Conservation (phyloP, 2,797 vertebrate species). For the Thamnophis elegans region DNA sequence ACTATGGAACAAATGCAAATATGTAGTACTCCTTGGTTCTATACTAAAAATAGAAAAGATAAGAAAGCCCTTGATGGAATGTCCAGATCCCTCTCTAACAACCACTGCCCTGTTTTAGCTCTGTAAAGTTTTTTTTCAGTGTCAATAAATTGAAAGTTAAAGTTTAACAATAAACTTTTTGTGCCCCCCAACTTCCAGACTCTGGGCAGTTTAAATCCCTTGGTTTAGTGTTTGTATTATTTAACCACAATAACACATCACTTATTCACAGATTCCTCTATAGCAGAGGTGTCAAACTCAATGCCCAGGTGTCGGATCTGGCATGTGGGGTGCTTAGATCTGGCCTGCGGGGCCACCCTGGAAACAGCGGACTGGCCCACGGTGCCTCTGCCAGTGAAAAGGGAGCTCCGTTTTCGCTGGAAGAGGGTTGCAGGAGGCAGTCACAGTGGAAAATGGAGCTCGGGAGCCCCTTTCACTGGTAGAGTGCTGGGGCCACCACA, state of each 20-base stretch:
- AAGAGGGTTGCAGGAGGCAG: too few relatives aligned
- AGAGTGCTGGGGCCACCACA: too few relatives aligned
- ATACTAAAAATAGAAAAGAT: constrained; percentile 9
- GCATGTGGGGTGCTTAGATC: too few relatives aligned
- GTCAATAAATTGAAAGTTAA: neutral
- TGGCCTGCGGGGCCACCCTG: too few relatives aligned
- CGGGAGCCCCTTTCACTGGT: too few relatives aligned
- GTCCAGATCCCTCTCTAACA: neutral
- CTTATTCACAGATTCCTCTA: neutral
- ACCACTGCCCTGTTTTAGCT: neutral
- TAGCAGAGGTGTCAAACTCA: too few relatives aligned
- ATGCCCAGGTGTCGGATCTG: too few relatives aligned
- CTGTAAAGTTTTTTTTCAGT: neutral
- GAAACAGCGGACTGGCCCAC: too few relatives aligned
- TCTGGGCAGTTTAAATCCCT: neutral
- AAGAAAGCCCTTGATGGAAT: neutral
- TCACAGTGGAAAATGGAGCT: too few relatives aligned
- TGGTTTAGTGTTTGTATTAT: neutral
- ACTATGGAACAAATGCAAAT: constrained; percentile 35
- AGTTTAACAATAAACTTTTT: neutral
- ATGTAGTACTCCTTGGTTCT: neutral
- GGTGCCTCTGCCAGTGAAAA: too few relatives aligned
- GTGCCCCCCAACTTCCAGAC: neutral
- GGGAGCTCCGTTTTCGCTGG: too few relatives aligned
- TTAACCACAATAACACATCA: neutral